phyloP scores from a whole-genome alignment of 2,888 invertebrate genomes.

The Patella caerulea region DNA sequence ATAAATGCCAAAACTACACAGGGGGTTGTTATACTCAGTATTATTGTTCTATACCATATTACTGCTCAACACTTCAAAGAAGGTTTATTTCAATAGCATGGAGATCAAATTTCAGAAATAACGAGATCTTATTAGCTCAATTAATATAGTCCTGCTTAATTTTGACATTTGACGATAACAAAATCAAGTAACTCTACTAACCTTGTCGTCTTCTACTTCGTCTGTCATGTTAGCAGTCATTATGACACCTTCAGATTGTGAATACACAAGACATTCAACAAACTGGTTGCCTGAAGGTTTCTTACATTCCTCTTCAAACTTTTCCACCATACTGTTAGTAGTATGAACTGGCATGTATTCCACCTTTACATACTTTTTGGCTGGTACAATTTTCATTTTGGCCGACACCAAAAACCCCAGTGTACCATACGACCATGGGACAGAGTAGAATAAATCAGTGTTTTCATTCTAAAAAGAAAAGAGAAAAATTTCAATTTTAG shows the following conservation, averaged over 20 bases:
- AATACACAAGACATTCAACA: constrained; percentile 82
- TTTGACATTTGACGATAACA: neutral
- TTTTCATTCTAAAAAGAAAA: constrained; percentile 76
- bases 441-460: constrained; percentile 81
- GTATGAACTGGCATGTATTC: constrained; percentile 78
- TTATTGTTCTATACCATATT: too few species aligned
- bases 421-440: constrained; percentile 90
- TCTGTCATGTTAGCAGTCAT: constrained; percentile 84
- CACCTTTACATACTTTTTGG: constrained; percentile 77
- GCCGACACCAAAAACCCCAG: constrained; percentile 83
- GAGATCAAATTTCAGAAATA: neutral
- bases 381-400: constrained; percentile 82
- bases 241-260: constrained; percentile 79
- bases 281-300: constrained; percentile 78
- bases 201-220: constrained; percentile 77
- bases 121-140: neutral
- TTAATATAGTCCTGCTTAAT: neutral
- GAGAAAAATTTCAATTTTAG: neutral
- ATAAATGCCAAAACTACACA: too few species aligned
- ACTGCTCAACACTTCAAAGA: too few species aligned
- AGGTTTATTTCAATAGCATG: too few species aligned
- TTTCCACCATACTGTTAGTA: constrained; percentile 46
- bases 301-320: constrained; percentile 75
- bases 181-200: constrained; percentile 52
- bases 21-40: too few species aligned